Base-by-base conservation (phyloP, 2,113 vertebrate species). In the Psammodynastes pulverulentus region DNA sequence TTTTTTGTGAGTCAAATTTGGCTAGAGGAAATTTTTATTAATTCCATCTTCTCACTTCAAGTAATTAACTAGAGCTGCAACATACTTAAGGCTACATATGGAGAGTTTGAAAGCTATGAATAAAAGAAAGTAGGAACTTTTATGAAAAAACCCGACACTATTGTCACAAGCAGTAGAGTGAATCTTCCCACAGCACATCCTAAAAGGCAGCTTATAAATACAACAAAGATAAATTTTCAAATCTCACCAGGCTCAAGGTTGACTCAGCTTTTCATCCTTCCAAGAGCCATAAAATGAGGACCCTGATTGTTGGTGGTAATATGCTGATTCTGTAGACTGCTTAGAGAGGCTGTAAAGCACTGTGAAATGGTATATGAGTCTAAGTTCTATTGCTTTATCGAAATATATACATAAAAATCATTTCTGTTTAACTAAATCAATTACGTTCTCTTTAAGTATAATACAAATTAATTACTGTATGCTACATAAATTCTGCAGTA, bases 401-500 rank as follows among this genome's bases (percentile, higher is more conserved):
- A 58, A 58, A 0, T 0, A 1, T 9, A 0, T 26, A 39, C n/a
- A 46, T 58, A 4, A n/a, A n/a, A n/a, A n/a, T 39, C 43, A 89
- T 24, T 39, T 89, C 43, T 89, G 39, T 46, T 53, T 45, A 23
- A 52, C 54, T 54, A 54, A 46, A 91, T 26, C 52, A 72, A 0
- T 87, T 84, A 92, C 51, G 92, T 93, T 92, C 21, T 92, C 91
- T 88, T 93, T 2, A 49, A 88, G 45, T 0, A 29, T n/a, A 86
- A 89, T 88, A 88, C 79, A 89, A 95, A 87, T 48, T 19, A 91
- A 88, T 94, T 3, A 34, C 8, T 24, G 23, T 24, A 24, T 56
- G 88, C 62, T 94, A 79, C 48, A 23, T 90, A 94, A 93, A 0
- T 10, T 34, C 53, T 93, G 91, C 91, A 3, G 3, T 12, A 48